Base-by-base conservation (phyloP, 1,140 invertebrate species). In the Drosophila paulistorum region DNA sequence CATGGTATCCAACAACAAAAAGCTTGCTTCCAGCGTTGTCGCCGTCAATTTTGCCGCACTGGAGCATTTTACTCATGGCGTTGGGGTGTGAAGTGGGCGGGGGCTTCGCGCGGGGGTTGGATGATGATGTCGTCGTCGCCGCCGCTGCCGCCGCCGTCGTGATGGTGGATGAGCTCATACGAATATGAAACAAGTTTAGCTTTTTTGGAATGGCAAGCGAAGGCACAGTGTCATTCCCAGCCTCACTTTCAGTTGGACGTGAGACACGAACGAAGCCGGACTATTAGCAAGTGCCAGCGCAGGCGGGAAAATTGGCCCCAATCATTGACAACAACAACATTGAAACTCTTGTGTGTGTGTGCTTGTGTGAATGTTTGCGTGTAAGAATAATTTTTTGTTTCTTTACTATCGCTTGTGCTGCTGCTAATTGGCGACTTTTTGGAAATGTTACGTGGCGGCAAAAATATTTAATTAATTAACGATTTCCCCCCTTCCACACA, bases 161-260 rank as follows among this genome's bases (percentile, higher is more conserved):
- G 55, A 58, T 67, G 77, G 62, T 83, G 66, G 82, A 85, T 86
- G 82, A 86, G 83, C 82, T 86, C 82, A 86, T 86, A 76, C 83
- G 67, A 86, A 79, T 78, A 67, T 76, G 75, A 86, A 86, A 86
- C 82, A 86, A 86, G 82, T 86, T 86, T 86, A 82, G 82, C 83
- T 86, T 82, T 82, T 85, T 87, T 83, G 76, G 72, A 86, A 86
- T 62, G 69, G 61, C 54, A 65, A 51, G 42, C 54, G 41, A 54
- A 45, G 60, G 26, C 70, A 76, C 72, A 83, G 81, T 48, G 45
- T 48, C 45, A 65, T 57, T 65, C 65, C 73, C 65, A 73, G 71
- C 45, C 68, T 69, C 55, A 14, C 26, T 74, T 69, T 69, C 71
- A 85, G 62, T 84, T 74, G 65, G 42, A 81, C 65, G 74, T 76